Evolutionary conservation across 1,140 invertebrate genomes (phyloP).

Genomic region (Drosophila mayri): DNA sequence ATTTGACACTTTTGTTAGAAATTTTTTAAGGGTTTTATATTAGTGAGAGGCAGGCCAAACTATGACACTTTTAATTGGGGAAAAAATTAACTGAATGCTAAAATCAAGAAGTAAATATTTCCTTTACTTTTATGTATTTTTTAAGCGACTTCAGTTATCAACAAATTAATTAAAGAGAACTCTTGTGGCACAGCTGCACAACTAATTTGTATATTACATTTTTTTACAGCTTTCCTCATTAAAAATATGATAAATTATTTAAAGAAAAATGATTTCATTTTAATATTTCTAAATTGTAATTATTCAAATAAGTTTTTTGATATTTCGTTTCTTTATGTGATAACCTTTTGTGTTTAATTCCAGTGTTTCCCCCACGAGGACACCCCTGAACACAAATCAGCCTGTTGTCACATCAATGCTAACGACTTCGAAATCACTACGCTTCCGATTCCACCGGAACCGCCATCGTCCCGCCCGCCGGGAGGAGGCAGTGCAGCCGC

Average conservation of each 20-base stretch:
- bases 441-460: constrained; percentile 78
- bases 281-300: not conserved
- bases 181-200: not conserved
- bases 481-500: constrained; percentile 39
- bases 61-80: not conserved
- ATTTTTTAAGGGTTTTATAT: not conserved
- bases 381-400: constrained; percentile 83
- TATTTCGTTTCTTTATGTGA: not conserved
- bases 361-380: constrained; percentile 82
- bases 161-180: too few relatives aligned
- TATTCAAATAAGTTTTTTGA: too few relatives aligned
- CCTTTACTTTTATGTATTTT: not conserved
- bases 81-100: not conserved
- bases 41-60: not conserved
- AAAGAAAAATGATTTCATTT: not conserved
- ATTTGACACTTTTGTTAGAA: not conserved
- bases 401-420: constrained; percentile 84
- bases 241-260: not conserved
- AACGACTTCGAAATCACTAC: constrained; percentile 83
- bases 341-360: constrained; percentile 33
- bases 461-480: constrained; percentile 75
- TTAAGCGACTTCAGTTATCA: too few relatives aligned
- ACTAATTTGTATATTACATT: not conserved
- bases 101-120: not conserved
- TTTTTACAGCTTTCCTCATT: not conserved